Conservation (phyloP, 1,140 invertebrate species). For the Euwallacea similis region DNA sequence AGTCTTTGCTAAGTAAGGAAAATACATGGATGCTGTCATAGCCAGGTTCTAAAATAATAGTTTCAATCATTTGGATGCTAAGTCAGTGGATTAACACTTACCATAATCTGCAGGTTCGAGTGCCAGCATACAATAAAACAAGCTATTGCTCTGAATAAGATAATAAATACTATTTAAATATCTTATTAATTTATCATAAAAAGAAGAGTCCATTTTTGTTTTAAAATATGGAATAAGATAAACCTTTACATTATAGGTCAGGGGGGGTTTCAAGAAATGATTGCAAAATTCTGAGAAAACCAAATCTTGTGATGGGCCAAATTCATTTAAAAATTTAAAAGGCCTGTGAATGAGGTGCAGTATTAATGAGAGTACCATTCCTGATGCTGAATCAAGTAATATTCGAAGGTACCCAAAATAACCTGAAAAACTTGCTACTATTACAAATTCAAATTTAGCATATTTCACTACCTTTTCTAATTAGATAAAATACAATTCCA, state of each 20-base stretch:
- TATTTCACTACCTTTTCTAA: slow-evolving; percentile 40
- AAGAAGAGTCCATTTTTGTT: slow-evolving; percentile 54
- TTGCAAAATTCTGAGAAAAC: slow-evolving; percentile 52
- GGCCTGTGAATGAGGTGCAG: slow-evolving; percentile 77
- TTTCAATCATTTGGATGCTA: too few relatives aligned
- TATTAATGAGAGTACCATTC: slow-evolving; percentile 63
- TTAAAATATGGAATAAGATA: slow-evolving; percentile 58
- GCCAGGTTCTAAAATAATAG: slow-evolving; percentile 44
- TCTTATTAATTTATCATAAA: slow-evolving; percentile 56
- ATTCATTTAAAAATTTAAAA: slow-evolving; percentile 56
- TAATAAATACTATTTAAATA: slow-evolving; percentile 54
- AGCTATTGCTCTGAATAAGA: slow-evolving; percentile 51
- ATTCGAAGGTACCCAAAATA: slow-evolving; percentile 75
- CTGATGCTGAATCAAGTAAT: slow-evolving; percentile 64
- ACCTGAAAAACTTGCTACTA: slow-evolving; percentile 51
- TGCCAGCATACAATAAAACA: slow-evolving; percentile 66
- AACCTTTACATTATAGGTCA: slow-evolving; percentile 55
- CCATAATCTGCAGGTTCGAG: slow-evolving; percentile 68
- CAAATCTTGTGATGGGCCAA: slow-evolving; percentile 39
- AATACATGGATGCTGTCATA: slow-evolving; percentile 48
- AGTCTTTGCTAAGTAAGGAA: slow-evolving; percentile 44
- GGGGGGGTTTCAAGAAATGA: slow-evolving; percentile 45
- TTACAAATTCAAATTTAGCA: slow-evolving; percentile 4
- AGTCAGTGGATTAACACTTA: slow-evolving; percentile 51
- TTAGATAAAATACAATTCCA: slow-evolving; percentile 42